Evolutionary conservation across 2,888 invertebrate species (phyloP), one percentile per base, ranked within the genome.

Genomic region (Lysandra coridon): DNA sequence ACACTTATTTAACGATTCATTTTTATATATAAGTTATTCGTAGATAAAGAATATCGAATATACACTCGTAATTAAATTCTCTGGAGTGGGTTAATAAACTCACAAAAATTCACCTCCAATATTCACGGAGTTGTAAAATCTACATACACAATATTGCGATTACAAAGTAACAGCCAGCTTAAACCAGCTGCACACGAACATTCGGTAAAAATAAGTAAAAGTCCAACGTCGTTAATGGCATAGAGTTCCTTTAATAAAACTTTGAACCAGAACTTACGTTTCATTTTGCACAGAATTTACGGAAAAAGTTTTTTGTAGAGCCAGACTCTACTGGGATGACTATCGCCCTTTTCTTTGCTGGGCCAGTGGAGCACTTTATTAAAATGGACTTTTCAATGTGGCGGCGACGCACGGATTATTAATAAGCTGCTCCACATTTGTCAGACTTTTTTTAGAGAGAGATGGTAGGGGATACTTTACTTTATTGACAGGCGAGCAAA

Each of bases 251-350:
- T 74, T 74, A 69, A 37, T 74, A 40, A 74, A 74, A 74, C 44
- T 74, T 74, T 74, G 44, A 44, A 74, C 23, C n/a, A n/a, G 74
- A 69, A 74, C 74, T 74, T 74, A 74, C 44, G 44, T 74, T 74
- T 74, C n/a, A 74, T 44, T 74, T 74, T 74, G 74, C 44, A 74
- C 40, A 74, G 44, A 74, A 74, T 74, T 40, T 74, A 74, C 44
- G 44, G 40, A 44, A 74, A 17, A 74, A 74, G 44, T 74, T 74
- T 74, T 74, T 74, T 44, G 74, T 74, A 7, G 23, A 37, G 5
- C 33, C 33, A 12, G 69, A 69, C 33, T 69, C 4, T 69, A 69
- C 33, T 69, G 69, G 69, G 69, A 17, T 37, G 12, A 14, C 64
- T 69, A 37, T 69, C 69, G 33, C 23, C 4, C 64, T 30, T 64